phyloP scores from a whole-genome alignment of 2,797 vertebrate genomes.

The Aldrovandia affinis region DNA sequence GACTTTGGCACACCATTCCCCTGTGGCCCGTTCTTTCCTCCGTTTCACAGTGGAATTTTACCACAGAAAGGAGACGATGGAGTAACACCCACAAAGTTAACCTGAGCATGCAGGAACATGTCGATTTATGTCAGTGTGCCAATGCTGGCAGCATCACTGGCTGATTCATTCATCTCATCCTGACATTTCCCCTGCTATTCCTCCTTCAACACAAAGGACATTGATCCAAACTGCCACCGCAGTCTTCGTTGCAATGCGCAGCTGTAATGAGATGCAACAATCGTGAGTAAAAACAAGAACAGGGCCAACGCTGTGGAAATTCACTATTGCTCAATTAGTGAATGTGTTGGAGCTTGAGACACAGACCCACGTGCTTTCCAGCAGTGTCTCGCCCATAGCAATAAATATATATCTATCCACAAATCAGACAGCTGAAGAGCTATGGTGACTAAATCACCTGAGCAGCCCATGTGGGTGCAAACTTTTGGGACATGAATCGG shows the following conservation, averaged over 20 bases:
- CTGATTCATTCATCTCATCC: neutral
- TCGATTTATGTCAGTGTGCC: neutral
- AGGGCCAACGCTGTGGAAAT: neutral
- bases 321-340: neutral
- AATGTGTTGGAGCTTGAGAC: neutral
- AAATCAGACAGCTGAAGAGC: neutral
- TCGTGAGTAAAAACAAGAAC: neutral
- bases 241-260: neutral
- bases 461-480: neutral
- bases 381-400: neutral
- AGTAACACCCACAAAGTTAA: neutral
- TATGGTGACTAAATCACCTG: neutral
- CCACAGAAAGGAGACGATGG: neutral
- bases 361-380: neutral
- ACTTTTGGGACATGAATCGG: neutral
- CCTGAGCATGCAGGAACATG: slow-evolving; percentile 21
- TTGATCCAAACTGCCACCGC: neutral
- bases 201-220: neutral
- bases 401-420: neutral
- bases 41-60: slow-evolving; percentile 26
- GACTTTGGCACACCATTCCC: neutral
- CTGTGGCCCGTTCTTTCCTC: neutral
- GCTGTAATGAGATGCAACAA: neutral
- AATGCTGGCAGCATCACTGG: neutral
- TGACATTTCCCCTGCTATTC: neutral